Percentiles rank a stretch among this genome's conserved stretches.
These are phyloP conservation scores for Rhynchonycteris naso DNA, from an alignment of 2,797 vertebrate species.

Conservation along the genomic window DNA sequence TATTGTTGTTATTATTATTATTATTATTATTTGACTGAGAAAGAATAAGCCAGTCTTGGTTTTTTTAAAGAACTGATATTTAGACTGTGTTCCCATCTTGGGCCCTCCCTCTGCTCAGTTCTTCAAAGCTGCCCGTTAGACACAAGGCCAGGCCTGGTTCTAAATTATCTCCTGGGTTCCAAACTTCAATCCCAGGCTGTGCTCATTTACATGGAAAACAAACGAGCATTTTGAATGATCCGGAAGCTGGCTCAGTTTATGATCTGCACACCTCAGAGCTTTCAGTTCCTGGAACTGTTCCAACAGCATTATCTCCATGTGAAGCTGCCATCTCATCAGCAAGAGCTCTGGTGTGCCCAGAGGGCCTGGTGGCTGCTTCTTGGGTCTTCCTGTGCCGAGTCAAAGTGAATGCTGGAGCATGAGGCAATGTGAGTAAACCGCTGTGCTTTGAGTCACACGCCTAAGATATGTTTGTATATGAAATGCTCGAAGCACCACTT, in stretches of 20 bases:
- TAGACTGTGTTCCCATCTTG: neutral
- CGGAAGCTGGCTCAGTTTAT: neutral
- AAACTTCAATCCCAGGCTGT: neutral
- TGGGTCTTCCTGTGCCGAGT: neutral
- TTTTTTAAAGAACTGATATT: neutral
- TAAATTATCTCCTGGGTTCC: neutral
- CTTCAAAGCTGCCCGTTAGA: neutral
- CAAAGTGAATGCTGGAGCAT: neutral
- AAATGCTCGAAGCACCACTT: neutral
- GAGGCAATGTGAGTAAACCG: neutral
- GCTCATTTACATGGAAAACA: neutral
- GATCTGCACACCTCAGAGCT: neutral
- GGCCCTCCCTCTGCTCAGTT: neutral
- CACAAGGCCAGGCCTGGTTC: neutral
- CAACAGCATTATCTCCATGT: fast-evolving
- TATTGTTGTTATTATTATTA: no score
- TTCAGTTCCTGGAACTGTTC: neutral
- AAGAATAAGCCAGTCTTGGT: neutral
- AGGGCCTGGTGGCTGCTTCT: neutral
- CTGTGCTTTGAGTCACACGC: neutral
- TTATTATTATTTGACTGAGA: slow-evolving; percentile 9
- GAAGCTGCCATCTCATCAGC: neutral
- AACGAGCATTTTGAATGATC: neutral
- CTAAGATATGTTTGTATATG: neutral
- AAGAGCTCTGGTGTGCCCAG: neutral